Conservation (phyloP, 2,888 invertebrate species). For the Caenorhabditis sp. region DNA sequence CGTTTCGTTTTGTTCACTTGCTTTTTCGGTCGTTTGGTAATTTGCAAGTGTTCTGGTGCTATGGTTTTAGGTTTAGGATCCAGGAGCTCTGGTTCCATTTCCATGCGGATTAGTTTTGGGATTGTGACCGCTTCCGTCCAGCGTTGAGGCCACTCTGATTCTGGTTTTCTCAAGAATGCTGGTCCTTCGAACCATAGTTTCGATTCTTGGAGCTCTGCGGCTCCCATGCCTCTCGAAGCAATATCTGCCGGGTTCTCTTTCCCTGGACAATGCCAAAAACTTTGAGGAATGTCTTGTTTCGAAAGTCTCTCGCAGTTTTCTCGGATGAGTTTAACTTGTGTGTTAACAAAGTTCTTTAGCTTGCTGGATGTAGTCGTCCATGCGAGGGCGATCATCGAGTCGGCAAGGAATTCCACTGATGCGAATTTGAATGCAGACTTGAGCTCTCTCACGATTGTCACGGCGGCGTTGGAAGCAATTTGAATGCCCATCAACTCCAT, state of each 20-base stretch:
- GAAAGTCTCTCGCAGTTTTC: not conserved
- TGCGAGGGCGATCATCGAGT: not conserved
- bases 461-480: not conserved
- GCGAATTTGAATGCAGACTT: not conserved
- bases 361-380: not conserved
- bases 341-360: not conserved
- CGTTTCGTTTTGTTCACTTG: too few relatives aligned
- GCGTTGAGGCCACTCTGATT: too few relatives aligned
- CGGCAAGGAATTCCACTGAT: not conserved
- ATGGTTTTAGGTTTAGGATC: too few relatives aligned
- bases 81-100: too few relatives aligned
- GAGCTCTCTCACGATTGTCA: not conserved
- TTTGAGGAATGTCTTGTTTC: not conserved
- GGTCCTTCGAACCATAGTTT: slow-evolving; percentile 2
- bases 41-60: too few relatives aligned
- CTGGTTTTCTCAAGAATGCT: not conserved
- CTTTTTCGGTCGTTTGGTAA: too few relatives aligned
- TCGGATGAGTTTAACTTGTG: not conserved
- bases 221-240: not conserved
- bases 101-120: too few relatives aligned
- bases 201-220: not conserved
- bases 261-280: not conserved
- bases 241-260: slow-evolving; percentile 3
- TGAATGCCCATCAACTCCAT: not conserved
- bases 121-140: too few relatives aligned